Percentiles rank a stretch among this genome's conserved stretches.
Conservation (phyloP, 2,113 vertebrate genomes). For the Syngnathus scovelli region DNA sequence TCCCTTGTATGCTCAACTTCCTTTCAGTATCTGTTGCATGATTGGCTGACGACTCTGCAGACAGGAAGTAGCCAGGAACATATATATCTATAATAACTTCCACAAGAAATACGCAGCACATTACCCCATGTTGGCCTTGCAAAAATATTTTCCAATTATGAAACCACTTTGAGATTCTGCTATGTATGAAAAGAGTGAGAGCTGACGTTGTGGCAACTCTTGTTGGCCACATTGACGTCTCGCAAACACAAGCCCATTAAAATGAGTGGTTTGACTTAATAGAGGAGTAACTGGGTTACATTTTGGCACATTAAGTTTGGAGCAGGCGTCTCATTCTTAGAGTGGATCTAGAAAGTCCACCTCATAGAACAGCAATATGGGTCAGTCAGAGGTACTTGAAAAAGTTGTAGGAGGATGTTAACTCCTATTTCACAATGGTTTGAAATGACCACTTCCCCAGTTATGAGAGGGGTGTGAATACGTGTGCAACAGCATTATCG, state of each 20-base stretch:
- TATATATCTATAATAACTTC: slow-evolving; percentile 58
- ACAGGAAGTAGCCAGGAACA: slow-evolving; percentile 66
- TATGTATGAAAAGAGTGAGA: slow-evolving; percentile 3
- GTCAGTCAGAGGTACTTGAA: too few species aligned
- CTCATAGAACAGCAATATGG: too few species aligned
- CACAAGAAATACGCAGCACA: slow-evolving; percentile 51
- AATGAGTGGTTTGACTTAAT: neutral
- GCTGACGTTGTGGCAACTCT: too few species aligned
- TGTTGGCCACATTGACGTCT: neutral
- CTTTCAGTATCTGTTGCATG: slow-evolving; percentile 54
- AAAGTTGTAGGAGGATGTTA: neutral
- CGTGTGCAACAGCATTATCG: too few species aligned
- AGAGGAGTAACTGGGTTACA: neutral
- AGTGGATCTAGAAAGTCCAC: too few species aligned
- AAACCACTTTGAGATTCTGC: slow-evolving; percentile 17
- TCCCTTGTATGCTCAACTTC: slow-evolving; percentile 70
- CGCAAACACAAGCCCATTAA: neutral
- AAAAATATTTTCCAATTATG: slow-evolving; percentile 32
- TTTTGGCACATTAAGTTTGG: neutral
- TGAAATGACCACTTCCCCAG: too few species aligned
- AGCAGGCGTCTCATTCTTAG: too few species aligned
- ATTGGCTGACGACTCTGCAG: slow-evolving; percentile 53
- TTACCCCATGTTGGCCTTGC: slow-evolving; percentile 28
- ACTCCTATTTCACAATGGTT: neutral
- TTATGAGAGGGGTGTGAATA: neutral